Conservation (phyloP, 2,888 invertebrate genomes). For the Drosophila niveifrons region DNA sequence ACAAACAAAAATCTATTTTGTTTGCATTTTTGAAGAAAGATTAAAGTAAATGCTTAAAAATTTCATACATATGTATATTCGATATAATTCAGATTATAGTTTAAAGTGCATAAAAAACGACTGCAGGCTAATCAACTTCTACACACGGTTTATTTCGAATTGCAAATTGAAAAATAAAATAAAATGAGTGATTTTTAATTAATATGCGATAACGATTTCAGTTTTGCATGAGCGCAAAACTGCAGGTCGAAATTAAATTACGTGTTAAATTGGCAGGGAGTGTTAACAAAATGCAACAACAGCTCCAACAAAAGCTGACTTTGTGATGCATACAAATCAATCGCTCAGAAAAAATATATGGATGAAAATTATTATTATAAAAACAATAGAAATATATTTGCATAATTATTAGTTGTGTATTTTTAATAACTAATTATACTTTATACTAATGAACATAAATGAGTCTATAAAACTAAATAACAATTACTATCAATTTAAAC, state of each 20-base stretch:
- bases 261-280: conserved; percentile 61
- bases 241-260: conserved; percentile 56
- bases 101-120: conserved; percentile 42
- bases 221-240: conserved; percentile 40
- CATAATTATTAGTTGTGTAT: conserved; percentile 48
- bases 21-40: conserved; percentile 52
- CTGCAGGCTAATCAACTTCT: conserved; percentile 11
- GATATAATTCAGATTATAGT: conserved; percentile 10
- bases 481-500: conserved; percentile 3
- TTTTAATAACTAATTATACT: conserved; percentile 59
- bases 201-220: conserved; percentile 26
- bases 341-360: conserved; percentile 11
- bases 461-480: conserved; percentile 17
- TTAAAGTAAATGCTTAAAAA: conserved; percentile 44
- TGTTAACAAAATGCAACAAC: conserved; percentile 44
- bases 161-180: conserved; percentile 7
- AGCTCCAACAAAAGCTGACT: conserved; percentile 8
- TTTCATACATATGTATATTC: neutral
- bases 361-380: conserved; percentile 12
- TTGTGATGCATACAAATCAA: conserved; percentile 63
- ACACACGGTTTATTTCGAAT: conserved; percentile 16
- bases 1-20: conserved; percentile 67
- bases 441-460: conserved; percentile 45
- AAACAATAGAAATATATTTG: conserved; percentile 13
- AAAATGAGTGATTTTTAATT: conserved; percentile 47